A percentile compares a stretch with the other conserved stretches of the same genome.
Evolutionary conservation across 2,888 invertebrate genomes (phyloP).

Genomic region (Celastrina argiolus): DNA sequence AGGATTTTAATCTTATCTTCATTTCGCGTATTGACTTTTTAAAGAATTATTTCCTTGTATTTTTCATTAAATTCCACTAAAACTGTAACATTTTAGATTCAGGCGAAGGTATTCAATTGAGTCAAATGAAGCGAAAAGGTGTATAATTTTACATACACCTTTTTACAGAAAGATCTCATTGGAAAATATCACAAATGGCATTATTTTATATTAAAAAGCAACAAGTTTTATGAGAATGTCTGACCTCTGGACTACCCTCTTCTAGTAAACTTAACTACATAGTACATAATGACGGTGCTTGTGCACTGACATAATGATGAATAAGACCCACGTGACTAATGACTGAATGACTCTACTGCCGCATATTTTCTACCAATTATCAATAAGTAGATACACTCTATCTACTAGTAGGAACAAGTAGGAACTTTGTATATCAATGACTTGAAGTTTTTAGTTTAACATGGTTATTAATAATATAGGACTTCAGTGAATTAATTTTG

Average conservation of each 20-base stretch:
- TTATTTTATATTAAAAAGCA: too few relatives aligned
- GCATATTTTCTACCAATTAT: constrained; percentile 18
- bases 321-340: constrained; percentile 31
- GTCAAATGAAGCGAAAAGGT: not conserved
- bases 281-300: constrained; percentile 28
- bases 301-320: constrained; percentile 27
- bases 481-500: too few relatives aligned
- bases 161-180: too few relatives aligned
- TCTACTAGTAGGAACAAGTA: not conserved
- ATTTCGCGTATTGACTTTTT: not conserved
- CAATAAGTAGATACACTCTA: not conserved
- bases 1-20: not conserved
- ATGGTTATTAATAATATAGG: too few relatives aligned
- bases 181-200: too few relatives aligned
- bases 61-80: too few relatives aligned
- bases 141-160: too few relatives aligned
- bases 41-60: not conserved
- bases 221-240: too few relatives aligned
- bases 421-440: too few relatives aligned
- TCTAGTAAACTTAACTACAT: too few relatives aligned
- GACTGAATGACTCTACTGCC: constrained; percentile 23
- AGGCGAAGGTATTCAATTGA: not conserved
- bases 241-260: too few relatives aligned
- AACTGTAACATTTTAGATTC: not conserved
- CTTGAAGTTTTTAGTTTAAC: too few relatives aligned